These are phyloP conservation scores for Pangasius macronema DNA, from an alignment of 2,797 vertebrate species.

Conservation along the genomic window DNA sequence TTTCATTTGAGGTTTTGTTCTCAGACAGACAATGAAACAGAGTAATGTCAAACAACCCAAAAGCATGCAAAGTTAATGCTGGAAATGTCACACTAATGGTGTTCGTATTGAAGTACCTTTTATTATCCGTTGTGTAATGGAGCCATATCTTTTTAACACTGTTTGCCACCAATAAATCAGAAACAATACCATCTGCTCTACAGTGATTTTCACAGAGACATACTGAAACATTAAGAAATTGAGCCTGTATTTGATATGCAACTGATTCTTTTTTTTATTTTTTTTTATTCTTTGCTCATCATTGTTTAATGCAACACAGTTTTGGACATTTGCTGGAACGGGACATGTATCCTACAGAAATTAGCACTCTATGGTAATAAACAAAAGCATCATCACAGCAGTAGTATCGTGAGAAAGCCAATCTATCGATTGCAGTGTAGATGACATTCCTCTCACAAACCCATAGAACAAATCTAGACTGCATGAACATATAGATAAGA, in stretches of 20 bases:
- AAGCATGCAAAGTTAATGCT: background rate
- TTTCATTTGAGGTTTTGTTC: background rate
- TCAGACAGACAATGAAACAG: no score
- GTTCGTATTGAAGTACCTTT: background rate
- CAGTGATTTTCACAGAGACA: background rate
- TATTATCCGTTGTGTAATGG: background rate
- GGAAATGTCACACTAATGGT: background rate
- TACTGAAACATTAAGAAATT: background rate
- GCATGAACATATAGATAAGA: background rate
- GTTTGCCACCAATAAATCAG: background rate
- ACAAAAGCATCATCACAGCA: constrained; percentile 20
- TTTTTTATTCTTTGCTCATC: constrained; percentile 8
- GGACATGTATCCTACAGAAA: constrained; percentile 37
- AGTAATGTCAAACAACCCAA: background rate
- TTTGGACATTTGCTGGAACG: constrained; percentile 48
- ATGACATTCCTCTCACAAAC: background rate
- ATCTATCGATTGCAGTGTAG: background rate
- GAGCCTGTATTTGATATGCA: background rate
- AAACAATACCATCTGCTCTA: background rate
- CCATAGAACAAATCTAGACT: background rate
- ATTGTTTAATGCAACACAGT: constrained; percentile 50
- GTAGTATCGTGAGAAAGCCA: background rate
- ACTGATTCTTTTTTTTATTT: constrained; percentile 27
- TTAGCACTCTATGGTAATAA: constrained; percentile 38
- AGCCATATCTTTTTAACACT: background rate